These are phyloP conservation scores for Drosophila kohkoa DNA, from an alignment of 1,140 invertebrate genomes.

Conservation along the genomic window DNA sequence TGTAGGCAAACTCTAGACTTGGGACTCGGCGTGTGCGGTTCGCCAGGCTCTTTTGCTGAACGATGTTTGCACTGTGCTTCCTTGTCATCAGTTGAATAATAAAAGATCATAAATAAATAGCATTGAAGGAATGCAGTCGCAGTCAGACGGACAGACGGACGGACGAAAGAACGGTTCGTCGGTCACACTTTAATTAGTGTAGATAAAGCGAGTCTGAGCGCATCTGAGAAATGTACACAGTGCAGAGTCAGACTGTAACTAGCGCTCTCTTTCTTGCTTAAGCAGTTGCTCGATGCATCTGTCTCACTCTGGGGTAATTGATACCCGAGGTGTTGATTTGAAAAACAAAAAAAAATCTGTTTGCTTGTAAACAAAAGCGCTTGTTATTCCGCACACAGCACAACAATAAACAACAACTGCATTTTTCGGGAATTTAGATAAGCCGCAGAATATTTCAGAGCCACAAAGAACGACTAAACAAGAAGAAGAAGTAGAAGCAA, in stretches of 20 bases:
- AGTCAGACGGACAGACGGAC: not conserved
- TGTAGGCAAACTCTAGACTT: not conserved
- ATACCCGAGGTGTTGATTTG: constrained; percentile 81
- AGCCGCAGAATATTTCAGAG: constrained; percentile 62
- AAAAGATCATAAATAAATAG: constrained; percentile 82
- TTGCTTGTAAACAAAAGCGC: constrained; percentile 77
- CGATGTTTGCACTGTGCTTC: constrained; percentile 39
- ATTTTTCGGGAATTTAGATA: constrained; percentile 81
- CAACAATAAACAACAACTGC: constrained; percentile 60
- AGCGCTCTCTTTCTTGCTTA: constrained; percentile 8
- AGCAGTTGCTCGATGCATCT: not conserved
- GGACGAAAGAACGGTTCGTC: constrained; percentile 33
- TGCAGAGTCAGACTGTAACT: constrained; percentile 7
- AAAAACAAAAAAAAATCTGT: constrained; percentile 75
- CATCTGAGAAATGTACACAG: constrained; percentile 72
- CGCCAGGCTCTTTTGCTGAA: constrained; percentile 45
- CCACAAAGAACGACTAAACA: not conserved
- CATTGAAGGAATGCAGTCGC: constrained; percentile 61
- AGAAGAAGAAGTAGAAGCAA: constrained; percentile 19
- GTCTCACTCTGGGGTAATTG: constrained; percentile 61
- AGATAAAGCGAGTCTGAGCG: constrained; percentile 75
- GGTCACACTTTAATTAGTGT: constrained; percentile 80
- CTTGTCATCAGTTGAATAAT: constrained; percentile 68
- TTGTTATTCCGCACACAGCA: constrained; percentile 61
- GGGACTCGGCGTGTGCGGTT: constrained; percentile 73